A percentile compares a stretch with the other conserved stretches of the same genome.
Evolutionary conservation across 2,888 invertebrate genomes (phyloP).

Genomic region (Anthophora plumipes): DNA sequence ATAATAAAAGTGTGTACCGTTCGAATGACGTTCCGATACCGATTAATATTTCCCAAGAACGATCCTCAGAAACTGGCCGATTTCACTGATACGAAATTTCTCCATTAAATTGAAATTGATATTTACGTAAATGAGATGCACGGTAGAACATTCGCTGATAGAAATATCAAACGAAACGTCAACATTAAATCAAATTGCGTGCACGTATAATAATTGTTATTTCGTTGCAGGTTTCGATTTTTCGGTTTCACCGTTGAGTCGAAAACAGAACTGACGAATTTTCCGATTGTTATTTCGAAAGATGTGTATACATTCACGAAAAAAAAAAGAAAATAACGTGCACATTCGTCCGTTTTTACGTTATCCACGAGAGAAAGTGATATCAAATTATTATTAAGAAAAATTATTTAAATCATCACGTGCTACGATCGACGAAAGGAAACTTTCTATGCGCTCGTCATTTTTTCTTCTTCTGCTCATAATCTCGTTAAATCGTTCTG

Average conservation of each 20-base stretch:
- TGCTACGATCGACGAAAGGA: no score
- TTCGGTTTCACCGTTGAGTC: not conserved
- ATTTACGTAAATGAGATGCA: slow-evolving; percentile 2
- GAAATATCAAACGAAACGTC: slow-evolving; percentile 6
- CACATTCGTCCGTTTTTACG: no score
- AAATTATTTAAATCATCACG: no score
- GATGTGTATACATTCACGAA: no score
- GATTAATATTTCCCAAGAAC: not conserved
- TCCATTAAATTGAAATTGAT: slow-evolving; percentile 13
- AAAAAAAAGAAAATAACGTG: no score
- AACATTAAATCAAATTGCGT: not conserved
- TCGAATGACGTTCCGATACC: not conserved
- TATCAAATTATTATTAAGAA: no score
- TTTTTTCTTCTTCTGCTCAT: not conserved
- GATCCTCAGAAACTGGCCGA: not conserved
- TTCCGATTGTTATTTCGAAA: no score
- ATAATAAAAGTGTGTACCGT: not conserved
- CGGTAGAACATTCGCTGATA: not conserved
- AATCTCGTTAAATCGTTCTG: not conserved
- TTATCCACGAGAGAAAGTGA: no score
- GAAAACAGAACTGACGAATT: no score
- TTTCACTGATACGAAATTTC: slow-evolving; percentile 6
- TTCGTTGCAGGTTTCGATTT: not conserved
- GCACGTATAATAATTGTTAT: not conserved
- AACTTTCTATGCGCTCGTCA: not conserved